A percentile compares a stretch with the other conserved stretches of the same genome.
phyloP scores from a whole-genome alignment of 2,888 invertebrate genomes.

The Pimpla rufipes region DNA sequence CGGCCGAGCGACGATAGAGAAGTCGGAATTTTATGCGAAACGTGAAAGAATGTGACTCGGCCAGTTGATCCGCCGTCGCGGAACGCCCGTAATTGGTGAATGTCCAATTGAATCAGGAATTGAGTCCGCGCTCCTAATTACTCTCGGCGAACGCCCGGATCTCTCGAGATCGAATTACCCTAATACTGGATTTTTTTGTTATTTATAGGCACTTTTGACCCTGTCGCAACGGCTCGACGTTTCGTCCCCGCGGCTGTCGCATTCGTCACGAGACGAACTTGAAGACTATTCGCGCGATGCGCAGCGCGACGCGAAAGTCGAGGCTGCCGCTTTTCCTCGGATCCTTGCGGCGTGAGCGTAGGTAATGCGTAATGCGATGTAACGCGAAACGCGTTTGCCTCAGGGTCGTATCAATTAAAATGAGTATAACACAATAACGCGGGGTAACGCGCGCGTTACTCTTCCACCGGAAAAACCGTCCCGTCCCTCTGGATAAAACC shows the following conservation, averaged over 20 bases:
- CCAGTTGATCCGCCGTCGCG: slow-evolving; percentile 25
- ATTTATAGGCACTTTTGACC: not conserved
- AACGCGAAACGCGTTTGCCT: slow-evolving; percentile 22
- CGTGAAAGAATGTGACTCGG: slow-evolving; percentile 62
- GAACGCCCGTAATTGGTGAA: slow-evolving; percentile 46
- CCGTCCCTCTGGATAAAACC: not conserved
- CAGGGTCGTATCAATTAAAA: slow-evolving; percentile 57
- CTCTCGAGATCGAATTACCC: slow-evolving; percentile 55
- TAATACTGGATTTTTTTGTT: slow-evolving; percentile 3
- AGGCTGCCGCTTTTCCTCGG: slow-evolving; percentile 20
- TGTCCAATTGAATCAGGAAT: slow-evolving; percentile 61
- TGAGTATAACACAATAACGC: not conserved
- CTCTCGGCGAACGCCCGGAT: slow-evolving; percentile 13
- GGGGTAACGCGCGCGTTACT: slow-evolving; percentile 5
- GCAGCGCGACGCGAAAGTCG: slow-evolving; percentile 18
- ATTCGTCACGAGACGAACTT: not conserved
- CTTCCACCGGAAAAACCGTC: slow-evolving; percentile 22
- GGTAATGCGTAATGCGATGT: not conserved
- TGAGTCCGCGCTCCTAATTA: slow-evolving; percentile 63
- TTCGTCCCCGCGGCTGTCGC: no score
- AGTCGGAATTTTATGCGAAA: slow-evolving; percentile 46
- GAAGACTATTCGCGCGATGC: not conserved
- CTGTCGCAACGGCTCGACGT: not conserved
- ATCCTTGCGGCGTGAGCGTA: not conserved
- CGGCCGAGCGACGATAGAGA: slow-evolving; percentile 5